Evolutionary conservation across 1,140 invertebrate genomes (phyloP).

Genomic region (Monochamus saltuarius): DNA sequence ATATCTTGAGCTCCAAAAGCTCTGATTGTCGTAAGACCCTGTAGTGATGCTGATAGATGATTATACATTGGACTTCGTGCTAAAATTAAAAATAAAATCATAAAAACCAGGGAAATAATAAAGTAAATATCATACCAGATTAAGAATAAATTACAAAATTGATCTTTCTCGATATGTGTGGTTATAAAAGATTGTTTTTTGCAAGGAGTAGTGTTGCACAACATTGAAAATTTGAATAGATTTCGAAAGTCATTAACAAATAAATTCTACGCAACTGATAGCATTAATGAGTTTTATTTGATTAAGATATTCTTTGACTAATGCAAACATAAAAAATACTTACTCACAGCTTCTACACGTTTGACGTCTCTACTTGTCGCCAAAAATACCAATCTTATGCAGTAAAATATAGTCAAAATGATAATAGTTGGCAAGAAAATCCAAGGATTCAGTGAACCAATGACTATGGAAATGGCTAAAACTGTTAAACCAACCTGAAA

Average conservation of each 20-base stretch:
- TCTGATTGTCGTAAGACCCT: slow-evolving; percentile 79
- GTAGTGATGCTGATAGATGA: slow-evolving; percentile 75
- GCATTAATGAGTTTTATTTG: too few relatives aligned
- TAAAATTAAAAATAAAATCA: too few relatives aligned
- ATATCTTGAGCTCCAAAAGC: slow-evolving; percentile 66
- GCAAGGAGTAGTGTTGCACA: too few relatives aligned
- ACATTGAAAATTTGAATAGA: too few relatives aligned
- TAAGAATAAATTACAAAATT: background rate
- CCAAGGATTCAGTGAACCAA: slow-evolving; percentile 67
- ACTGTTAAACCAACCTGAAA: slow-evolving; percentile 29
- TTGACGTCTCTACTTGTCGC: slow-evolving; percentile 79
- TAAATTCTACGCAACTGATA: too few relatives aligned
- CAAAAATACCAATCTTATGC: slow-evolving; percentile 73
- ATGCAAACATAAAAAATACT: slow-evolving; percentile 41
- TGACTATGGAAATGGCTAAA: slow-evolving; percentile 20
- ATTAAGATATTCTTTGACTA: too few relatives aligned
- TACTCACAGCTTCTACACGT: slow-evolving; percentile 79
- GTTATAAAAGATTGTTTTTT: too few relatives aligned
- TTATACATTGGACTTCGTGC: slow-evolving; percentile 80
- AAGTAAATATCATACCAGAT: background rate
- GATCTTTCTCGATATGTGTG: background rate
- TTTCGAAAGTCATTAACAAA: too few relatives aligned
- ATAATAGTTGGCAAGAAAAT: slow-evolving; percentile 68
- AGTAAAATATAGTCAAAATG: slow-evolving; percentile 61
- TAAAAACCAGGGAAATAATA: slow-evolving; percentile 25